Base-by-base conservation (phyloP, 2,888 invertebrate species). In the Cryptophagus acutangulus region DNA sequence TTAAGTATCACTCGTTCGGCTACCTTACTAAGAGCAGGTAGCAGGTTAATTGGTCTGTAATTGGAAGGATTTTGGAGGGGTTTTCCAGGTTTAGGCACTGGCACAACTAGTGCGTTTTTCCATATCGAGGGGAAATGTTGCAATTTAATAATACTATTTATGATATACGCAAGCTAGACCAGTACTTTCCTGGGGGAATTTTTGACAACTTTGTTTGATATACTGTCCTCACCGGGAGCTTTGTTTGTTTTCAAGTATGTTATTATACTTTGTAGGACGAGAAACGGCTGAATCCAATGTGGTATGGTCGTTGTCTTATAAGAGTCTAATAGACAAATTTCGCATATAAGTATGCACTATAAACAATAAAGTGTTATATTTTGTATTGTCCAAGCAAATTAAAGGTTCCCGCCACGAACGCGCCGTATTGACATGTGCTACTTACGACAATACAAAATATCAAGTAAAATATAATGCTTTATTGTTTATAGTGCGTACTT, bases 41-140 rank as follows among this genome's bases (percentile, higher is more conserved):
- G 45, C 10, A 50, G 29, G 6, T 33, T 42, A 6, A 52, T 51
- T 0, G 48, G 41, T 14, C 49, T 15, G 33, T 47, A 45, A 24
- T 44, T 49, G 18, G 37, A 30, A 1, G 49, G 49, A 12, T 33
- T 17, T 6, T n/a, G 33, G n/a, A 2, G 31, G 10, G 39, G 35
- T 34, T 45, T 43, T 12, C 28, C 17, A 8, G 46, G 36, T 43
- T 44, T 49, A 1, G 40, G 42, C 1, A 47, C 29, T 2, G 36
- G 12, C 6, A 48, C 44, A 8, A 49, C 20, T 1, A 24, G 18
- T 6, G 48, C 41, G n/a, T 33, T 28, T 35, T 49, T 47, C 40
- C 48, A 51, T 2, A 2, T 9, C 1, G 12, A 13, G 9, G 46
- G 45, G 33, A 48, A 48, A 17, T 47, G 24, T n/a, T 13, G 6